phyloP scores from a whole-genome alignment of 2,113 vertebrate species.

The Reinhardtius hippoglossoides region DNA sequence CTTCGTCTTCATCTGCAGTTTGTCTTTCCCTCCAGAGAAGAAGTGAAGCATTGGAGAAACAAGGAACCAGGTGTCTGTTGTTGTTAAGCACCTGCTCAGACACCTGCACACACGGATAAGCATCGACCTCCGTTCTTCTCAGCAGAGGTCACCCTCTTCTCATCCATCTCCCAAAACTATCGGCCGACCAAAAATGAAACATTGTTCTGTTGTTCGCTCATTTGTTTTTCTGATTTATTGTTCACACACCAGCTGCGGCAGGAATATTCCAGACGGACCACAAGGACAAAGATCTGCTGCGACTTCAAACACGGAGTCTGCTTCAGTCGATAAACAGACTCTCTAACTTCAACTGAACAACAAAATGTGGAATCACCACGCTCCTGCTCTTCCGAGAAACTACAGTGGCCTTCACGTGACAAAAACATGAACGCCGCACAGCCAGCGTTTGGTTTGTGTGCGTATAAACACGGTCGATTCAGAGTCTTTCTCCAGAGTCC shows the following conservation, averaged over 20 bases:
- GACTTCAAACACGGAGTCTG: not conserved
- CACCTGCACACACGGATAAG: not conserved
- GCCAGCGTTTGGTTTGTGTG: no score
- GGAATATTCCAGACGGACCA: not conserved
- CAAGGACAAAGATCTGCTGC: constrained; percentile 9
- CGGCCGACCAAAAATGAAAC: not conserved
- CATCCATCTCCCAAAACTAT: constrained; percentile 1
- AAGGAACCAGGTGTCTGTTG: not conserved
- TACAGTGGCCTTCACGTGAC: no score
- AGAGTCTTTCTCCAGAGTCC: no score
- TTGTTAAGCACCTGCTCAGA: constrained; percentile 2
- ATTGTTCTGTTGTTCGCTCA: not conserved
- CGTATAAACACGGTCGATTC: no score
- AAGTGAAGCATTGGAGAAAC: not conserved
- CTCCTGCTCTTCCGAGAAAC: no score
- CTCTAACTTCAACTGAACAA: no score
- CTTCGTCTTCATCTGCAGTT: not conserved
- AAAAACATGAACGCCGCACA: no score
- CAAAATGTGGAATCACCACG: no score
- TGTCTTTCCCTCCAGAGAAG: not conserved
- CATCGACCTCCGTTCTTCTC: constrained; percentile 6
- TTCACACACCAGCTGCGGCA: not conserved
- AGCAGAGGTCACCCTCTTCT: constrained; percentile 16
- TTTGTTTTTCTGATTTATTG: constrained; percentile 17
- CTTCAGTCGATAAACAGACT: not conserved